phyloP scores from a whole-genome alignment of 2,797 vertebrate genomes.

The Liparis tanakae region DNA sequence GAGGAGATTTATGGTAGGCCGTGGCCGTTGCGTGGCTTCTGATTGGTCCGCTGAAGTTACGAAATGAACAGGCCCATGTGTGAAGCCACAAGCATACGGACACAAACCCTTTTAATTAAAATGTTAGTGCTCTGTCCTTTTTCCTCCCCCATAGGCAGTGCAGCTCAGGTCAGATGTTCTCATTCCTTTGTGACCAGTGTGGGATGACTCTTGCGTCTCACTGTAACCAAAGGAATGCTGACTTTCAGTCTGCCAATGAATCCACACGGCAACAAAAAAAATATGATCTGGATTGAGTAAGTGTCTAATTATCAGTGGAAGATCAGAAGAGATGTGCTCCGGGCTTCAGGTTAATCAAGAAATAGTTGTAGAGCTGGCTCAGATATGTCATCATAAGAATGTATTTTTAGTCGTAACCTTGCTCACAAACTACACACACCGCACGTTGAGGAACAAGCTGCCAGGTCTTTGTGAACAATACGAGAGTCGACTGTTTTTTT shows the following conservation, averaged over 20 bases:
- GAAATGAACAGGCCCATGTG: conserved; percentile 12
- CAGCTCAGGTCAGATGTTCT: conserved; percentile 56
- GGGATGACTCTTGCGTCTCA: conserved; percentile 67
- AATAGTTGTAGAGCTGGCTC: conserved; percentile 74
- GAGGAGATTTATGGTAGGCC: conserved; percentile 29
- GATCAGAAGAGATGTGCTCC: conserved; percentile 75
- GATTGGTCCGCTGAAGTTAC: conserved; percentile 29
- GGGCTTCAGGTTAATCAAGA: conserved; percentile 73
- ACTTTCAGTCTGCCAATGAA: conserved; percentile 70
- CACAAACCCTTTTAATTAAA: not conserved
- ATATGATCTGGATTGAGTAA: conserved; percentile 79
- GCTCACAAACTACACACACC: conserved; percentile 61
- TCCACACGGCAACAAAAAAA: conserved; percentile 61
- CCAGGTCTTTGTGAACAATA: conserved; percentile 63
- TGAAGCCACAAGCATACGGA: conserved; percentile 9
- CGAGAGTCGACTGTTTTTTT: conserved; percentile 49
- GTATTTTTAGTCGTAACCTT: conserved; percentile 82
- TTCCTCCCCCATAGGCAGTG: conserved; percentile 31
- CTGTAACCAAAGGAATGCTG: conserved; percentile 72
- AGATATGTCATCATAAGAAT: conserved; percentile 74
- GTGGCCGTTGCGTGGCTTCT: conserved; percentile 10
- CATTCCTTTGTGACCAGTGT: conserved; percentile 69
- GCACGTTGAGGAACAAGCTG: conserved; percentile 57
- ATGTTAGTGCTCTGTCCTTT: not conserved
- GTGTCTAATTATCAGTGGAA: conserved; percentile 81